Percentiles rank a stretch among this genome's conserved stretches.
phyloP scores from a whole-genome alignment of 2,797 vertebrate species.

The Chelonia mydas region DNA sequence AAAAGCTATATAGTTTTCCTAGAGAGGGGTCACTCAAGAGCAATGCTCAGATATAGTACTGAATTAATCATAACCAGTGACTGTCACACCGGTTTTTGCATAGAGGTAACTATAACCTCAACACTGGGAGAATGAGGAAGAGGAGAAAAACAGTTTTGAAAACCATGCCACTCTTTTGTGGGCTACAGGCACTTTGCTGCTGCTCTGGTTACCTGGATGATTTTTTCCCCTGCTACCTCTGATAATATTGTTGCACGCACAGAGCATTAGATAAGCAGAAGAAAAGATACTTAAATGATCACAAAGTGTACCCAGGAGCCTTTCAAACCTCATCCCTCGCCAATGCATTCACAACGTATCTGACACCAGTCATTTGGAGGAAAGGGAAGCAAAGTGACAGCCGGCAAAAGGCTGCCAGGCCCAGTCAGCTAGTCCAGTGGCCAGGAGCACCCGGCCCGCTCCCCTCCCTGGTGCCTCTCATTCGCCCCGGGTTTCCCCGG shows the following conservation, averaged over 20 bases:
- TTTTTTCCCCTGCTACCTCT: no score
- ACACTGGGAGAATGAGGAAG: no score
- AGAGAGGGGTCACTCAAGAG: background rate
- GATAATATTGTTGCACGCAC: background rate
- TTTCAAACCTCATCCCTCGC: background rate
- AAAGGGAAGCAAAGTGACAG: no score
- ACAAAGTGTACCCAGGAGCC: background rate
- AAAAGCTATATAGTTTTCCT: background rate
- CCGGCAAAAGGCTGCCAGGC: no score
- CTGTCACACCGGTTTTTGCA: background rate
- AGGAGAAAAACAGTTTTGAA: background rate
- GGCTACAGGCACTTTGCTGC: background rate
- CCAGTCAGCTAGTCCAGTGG: no score
- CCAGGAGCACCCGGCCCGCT: no score
- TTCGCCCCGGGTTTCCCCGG: no score
- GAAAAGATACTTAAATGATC: background rate
- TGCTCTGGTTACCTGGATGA: background rate
- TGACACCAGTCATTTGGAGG: no score
- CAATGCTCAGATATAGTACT: background rate
- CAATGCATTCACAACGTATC: no score
- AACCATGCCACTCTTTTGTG: background rate
- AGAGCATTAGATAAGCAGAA: no score
- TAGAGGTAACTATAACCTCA: background rate
- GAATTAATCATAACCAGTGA: background rate
- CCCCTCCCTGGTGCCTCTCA: no score